Evolutionary conservation across 2,797 vertebrate species (phyloP).

Genomic region (Borostomias antarcticus): DNA sequence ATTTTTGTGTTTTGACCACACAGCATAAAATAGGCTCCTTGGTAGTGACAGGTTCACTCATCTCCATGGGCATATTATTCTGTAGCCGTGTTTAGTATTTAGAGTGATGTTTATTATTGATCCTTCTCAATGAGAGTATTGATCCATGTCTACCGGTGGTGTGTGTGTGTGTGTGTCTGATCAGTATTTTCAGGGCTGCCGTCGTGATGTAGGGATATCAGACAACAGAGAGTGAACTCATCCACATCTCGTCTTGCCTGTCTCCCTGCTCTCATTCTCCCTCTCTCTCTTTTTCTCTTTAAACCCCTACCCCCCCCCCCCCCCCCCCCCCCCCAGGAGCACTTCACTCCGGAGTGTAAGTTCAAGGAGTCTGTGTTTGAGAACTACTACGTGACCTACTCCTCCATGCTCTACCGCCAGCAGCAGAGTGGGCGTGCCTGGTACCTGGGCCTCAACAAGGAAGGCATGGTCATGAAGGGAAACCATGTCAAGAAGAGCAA

Average conservation of each 20-base stretch:
- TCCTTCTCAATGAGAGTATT: constrained; percentile 25
- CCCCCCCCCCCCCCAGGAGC: constrained; percentile 81
- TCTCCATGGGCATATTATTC: neutral
- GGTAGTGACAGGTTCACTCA: neutral
- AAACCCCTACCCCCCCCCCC: constrained; percentile 9
- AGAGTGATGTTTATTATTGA: neutral
- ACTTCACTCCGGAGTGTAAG: constrained; percentile 98
- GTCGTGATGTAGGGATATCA: neutral
- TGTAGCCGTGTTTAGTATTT: no score
- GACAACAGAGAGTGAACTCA: neutral
- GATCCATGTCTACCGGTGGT: constrained; percentile 11
- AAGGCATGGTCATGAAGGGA: constrained; percentile 97
- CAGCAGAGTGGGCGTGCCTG: constrained; percentile 95
- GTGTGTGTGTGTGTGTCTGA: constrained; percentile 4
- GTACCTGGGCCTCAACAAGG: constrained; percentile 98
- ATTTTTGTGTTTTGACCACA: constrained; percentile 4
- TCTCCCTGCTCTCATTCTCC: constrained; percentile 25
- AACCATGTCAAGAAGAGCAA: constrained; percentile 99
- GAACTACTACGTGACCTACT: constrained; percentile 99
- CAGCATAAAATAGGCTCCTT: constrained; percentile 3
- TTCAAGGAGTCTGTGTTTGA: constrained; percentile 99
- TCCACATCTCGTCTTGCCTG: neutral
- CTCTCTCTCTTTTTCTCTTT: constrained; percentile 39
- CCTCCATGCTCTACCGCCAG: constrained; percentile 97
- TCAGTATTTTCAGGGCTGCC: neutral